Evolutionary conservation across 1,140 invertebrate genomes (phyloP).

Genomic region (Drosophila truncata): DNA sequence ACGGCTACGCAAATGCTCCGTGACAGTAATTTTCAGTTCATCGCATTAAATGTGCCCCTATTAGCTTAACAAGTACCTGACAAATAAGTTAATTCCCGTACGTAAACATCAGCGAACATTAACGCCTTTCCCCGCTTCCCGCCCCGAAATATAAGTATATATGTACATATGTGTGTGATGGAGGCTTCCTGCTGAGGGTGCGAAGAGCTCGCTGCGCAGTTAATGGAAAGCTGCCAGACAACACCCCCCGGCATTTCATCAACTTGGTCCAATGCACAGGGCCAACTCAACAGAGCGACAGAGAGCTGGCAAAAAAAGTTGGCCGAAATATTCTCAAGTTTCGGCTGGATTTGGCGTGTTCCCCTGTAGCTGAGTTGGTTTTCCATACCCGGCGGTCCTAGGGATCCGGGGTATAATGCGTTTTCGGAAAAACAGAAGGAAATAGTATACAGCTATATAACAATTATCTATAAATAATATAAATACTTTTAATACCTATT

Average conservation of each 20-base stretch:
- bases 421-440: neutral
- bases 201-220: conserved; percentile 20
- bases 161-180: neutral
- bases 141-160: neutral
- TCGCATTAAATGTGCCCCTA: conserved; percentile 80
- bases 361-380: conserved; percentile 23
- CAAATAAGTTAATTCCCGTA: conserved; percentile 81
- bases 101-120: conserved; percentile 79
- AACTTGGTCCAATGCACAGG: conserved; percentile 54
- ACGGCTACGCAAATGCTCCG: conserved; percentile 31
- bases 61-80: conserved; percentile 84
- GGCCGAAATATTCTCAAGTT: conserved; percentile 53
- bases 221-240: conserved; percentile 47
- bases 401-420: neutral
- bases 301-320: conserved; percentile 38
- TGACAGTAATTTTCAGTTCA: conserved; percentile 75
- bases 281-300: conserved; percentile 5
- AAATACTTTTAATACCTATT: too few species aligned
- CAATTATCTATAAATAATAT: too few species aligned
- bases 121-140: conserved; percentile 51
- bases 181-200: conserved; percentile 9
- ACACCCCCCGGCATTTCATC: conserved; percentile 53
- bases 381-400: neutral
- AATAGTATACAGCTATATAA: too few species aligned
- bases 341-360: conserved; percentile 43